A percentile compares a stretch with the other conserved stretches of the same genome.
Evolutionary conservation across 2,113 vertebrate genomes (phyloP).

Genomic region (zebrafish (Danio rerio)): GRCz12tu NC_133193.1:13463001-13463500

Average conservation of each 20-base stretch:
- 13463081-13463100: too few relatives aligned
- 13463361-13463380: slow-evolving; percentile 12
- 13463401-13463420: slow-evolving; percentile 4
- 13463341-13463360: slow-evolving; percentile 7
- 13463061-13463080: too few relatives aligned
- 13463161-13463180: neutral
- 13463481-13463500: neutral
- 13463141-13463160: neutral
- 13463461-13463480: slow-evolving; percentile 21
- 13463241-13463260: neutral
- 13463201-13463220: neutral
- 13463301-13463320: slow-evolving; percentile 21
- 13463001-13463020: too few relatives aligned
- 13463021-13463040: too few relatives aligned
- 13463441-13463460: slow-evolving; percentile 5
- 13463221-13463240: neutral
- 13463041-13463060: too few relatives aligned
- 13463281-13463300: neutral
- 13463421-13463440: slow-evolving; percentile 14
- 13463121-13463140: neutral
- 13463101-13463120: too few relatives aligned
- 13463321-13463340: slow-evolving; percentile 1
- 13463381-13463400: slow-evolving; percentile 9
- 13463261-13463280: neutral
- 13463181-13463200: neutral